phyloP scores from a whole-genome alignment of 2,888 invertebrate genomes.

The Cetonia aurata region DNA sequence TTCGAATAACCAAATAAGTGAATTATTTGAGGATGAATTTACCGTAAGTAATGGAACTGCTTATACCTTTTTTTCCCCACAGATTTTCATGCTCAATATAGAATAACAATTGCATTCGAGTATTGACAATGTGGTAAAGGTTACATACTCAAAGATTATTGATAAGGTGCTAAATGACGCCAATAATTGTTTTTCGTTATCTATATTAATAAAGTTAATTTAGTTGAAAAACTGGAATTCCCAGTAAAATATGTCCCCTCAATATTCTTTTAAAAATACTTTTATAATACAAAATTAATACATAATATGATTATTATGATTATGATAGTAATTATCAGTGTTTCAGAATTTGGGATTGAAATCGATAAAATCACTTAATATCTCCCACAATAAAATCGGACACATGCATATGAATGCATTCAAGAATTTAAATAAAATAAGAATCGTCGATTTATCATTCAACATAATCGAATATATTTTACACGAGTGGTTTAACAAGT shows the following conservation, averaged over 20 bases:
- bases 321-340: constrained; percentile 26
- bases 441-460: constrained; percentile 72
- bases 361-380: constrained; percentile 68
- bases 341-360: constrained; percentile 69
- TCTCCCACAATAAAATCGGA: constrained; percentile 74
- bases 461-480: constrained; percentile 73
- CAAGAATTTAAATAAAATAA: constrained; percentile 67
- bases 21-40: constrained; percentile 73
- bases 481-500: constrained; percentile 71
- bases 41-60: constrained; percentile 65
- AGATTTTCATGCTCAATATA: neutral
- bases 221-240: neutral
- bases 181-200: neutral
- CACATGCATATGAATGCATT: constrained; percentile 76
- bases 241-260: too few species aligned
- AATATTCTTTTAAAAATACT: too few species aligned
- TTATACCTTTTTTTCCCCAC: neutral
- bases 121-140: neutral
- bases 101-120: neutral
- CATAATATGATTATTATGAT: too few species aligned
- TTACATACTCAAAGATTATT: neutral
- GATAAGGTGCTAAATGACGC: neutral
- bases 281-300: too few species aligned
- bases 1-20: constrained; percentile 73
- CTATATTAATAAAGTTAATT: neutral